Evolutionary conservation across 2,888 invertebrate genomes (phyloP), one percentile per base, ranked within the genome.

Genomic region (Cephus nigrinus): DNA sequence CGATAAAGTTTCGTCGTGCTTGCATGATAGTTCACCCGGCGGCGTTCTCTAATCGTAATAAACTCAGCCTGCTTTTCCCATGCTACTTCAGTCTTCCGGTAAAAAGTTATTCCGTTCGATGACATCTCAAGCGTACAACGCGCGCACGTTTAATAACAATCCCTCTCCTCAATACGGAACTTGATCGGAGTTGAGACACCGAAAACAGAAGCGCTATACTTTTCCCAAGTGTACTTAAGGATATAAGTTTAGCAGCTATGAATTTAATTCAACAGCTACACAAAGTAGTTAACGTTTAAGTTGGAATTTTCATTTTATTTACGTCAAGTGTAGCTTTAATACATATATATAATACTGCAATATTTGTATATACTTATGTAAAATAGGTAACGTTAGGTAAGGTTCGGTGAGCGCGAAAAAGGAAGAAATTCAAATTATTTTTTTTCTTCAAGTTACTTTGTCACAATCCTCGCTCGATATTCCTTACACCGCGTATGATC

Each of bases 241-340:
- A 72, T 55, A 40, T 35, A 77, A 40, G 30, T 69, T 69, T 69
- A 69, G 40, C 40, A 23, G 40, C 15, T 40, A 40, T 23, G 15
- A 40, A 40, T 40, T 15, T 40, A 40, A 40, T 40, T 69, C 30
- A 69, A 69, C 69, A 5, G 69, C 32, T 69, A 69, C 15, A 30
- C 69, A 30, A 5, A 69, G 69, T 32, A 30, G 69, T 69, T 69
- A 32, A 69, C 31, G 69, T 69, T 69, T 75, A 75, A 69, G 35
- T 78, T 75, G 31, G 75, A 80, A 74, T 78, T 32, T 79, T 76
- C 30, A 73, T 74, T 80, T 82, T 80, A 80, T 80, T 79, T 79
- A 80, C 78, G 79, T 78, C 79, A 80, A 82, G 76, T 40, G 40
- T 77, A 80, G 78, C 78, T 80, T 75, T 77, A 76, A 75, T 77